These are phyloP conservation scores for Euspilapteryx auroguttella DNA, from an alignment of 2,888 invertebrate species.

Conservation along the genomic window DNA sequence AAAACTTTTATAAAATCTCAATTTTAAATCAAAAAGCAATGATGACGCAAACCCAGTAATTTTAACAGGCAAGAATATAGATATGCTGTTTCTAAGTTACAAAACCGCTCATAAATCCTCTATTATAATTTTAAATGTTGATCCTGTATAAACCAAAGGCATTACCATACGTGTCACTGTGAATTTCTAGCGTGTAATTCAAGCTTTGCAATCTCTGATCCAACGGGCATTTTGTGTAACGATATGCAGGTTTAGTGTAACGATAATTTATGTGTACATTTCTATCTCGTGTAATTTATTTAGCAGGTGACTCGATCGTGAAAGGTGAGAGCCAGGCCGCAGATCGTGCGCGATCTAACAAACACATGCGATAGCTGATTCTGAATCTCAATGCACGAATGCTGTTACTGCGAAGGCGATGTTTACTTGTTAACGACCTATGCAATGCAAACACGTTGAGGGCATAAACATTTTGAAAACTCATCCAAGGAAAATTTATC, in stretches of 20 bases:
- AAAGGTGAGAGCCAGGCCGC: conserved; percentile 12
- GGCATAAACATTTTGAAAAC: too few species aligned
- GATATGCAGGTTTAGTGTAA: conserved; percentile 18
- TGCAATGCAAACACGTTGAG: too few species aligned
- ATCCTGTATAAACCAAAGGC: too few species aligned
- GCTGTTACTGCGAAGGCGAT: too few species aligned
- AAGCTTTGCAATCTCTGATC: too few species aligned
- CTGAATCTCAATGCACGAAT: conserved; percentile 8
- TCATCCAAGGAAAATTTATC: too few species aligned
- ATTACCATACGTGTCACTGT: neutral
- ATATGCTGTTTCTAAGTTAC: neutral
- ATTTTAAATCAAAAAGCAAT: too few species aligned
- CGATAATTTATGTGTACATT: conserved; percentile 33
- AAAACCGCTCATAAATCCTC: neutral
- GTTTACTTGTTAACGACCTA: too few species aligned
- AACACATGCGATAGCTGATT: conserved; percentile 7
- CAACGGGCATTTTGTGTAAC: conserved; percentile 17
- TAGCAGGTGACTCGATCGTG: conserved; percentile 27
- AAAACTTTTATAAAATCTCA: too few species aligned
- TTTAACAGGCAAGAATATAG: too few species aligned
- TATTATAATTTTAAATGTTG: neutral
- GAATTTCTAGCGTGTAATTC: neutral
- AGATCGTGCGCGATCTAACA: conserved; percentile 10
- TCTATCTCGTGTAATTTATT: conserved; percentile 30
- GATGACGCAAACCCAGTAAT: too few species aligned